phyloP scores from a whole-genome alignment of 2,888 invertebrate species.

The Rotaria macrura region DNA sequence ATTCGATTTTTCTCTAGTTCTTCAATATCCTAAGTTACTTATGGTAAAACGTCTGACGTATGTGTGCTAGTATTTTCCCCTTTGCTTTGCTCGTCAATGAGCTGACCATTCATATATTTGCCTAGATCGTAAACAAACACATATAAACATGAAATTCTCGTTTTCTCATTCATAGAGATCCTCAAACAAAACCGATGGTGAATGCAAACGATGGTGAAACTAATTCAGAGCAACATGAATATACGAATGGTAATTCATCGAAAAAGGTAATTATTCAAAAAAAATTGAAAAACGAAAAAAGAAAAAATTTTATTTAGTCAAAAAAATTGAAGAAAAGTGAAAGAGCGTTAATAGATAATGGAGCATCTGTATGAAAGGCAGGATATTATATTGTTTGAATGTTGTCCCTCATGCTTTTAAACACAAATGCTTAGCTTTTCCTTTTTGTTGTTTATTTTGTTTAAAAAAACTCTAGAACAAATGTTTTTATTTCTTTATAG shows the following conservation, averaged over 20 bases:
- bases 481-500: neutral
- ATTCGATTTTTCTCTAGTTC: neutral
- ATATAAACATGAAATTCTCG: no score
- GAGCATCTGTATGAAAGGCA: neutral
- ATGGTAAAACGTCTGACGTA: neutral
- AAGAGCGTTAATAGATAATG: no score
- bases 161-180: neutral
- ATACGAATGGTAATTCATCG: neutral
- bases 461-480: no score
- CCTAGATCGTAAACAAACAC: neutral
- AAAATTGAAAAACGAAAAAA: neutral
- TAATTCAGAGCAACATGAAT: neutral
- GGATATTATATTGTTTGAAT: neutral
- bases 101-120: neutral
- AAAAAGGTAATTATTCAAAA: neutral
- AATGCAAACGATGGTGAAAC: neutral
- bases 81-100: neutral
- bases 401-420: neutral
- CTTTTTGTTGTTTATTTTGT: no score
- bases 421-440: no score
- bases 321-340: neutral
- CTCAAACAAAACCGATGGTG: neutral
- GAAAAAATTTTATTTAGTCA: neutral
- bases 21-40: neutral
- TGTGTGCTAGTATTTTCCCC: neutral